A percentile compares a stretch with the other conserved stretches of the same genome.
These are phyloP conservation scores for Chalcis sispes DNA, from an alignment of 2,888 invertebrate genomes.

Conservation along the genomic window DNA sequence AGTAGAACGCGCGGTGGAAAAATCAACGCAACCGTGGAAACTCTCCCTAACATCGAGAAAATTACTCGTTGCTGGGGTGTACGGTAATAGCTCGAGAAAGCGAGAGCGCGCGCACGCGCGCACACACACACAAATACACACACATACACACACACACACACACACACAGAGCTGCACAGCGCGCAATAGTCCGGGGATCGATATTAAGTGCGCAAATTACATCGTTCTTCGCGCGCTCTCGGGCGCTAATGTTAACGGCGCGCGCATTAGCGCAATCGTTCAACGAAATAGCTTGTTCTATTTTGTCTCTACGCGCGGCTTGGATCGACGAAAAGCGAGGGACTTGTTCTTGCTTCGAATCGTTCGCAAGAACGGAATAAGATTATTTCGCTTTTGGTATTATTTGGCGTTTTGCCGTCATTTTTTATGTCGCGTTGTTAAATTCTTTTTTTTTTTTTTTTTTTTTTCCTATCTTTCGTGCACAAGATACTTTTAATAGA, in stretches of 20 bases:
- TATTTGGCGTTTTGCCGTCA: constrained; percentile 20
- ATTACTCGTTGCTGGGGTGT: constrained; percentile 6
- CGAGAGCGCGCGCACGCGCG: neutral
- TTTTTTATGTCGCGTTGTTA: too few relatives aligned
- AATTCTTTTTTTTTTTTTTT: neutral
- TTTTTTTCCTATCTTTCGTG: too few relatives aligned
- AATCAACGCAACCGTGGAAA: neutral
- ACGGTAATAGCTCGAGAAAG: constrained; percentile 1
- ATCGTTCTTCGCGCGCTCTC: too few relatives aligned
- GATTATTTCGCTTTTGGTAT: constrained; percentile 1
- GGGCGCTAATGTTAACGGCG: constrained; percentile 31
- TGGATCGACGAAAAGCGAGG: neutral
- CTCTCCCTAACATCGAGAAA: constrained; percentile 25
- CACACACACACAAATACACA: too few relatives aligned
- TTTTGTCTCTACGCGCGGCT: neutral
- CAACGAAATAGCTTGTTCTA: neutral
- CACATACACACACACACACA: too few relatives aligned
- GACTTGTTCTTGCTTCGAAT: neutral
- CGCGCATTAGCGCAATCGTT: constrained; percentile 31
- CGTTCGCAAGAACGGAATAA: too few relatives aligned
- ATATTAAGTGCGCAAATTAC: constrained; percentile 45
- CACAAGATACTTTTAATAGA: too few relatives aligned
- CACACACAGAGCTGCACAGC: too few relatives aligned
- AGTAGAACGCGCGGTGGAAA: neutral
- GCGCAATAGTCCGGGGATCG: constrained; percentile 33